A percentile compares a stretch with the other conserved stretches of the same genome.
phyloP scores from a whole-genome alignment of 2,113 vertebrate genomes.

The Indicator maculatus region DNA sequence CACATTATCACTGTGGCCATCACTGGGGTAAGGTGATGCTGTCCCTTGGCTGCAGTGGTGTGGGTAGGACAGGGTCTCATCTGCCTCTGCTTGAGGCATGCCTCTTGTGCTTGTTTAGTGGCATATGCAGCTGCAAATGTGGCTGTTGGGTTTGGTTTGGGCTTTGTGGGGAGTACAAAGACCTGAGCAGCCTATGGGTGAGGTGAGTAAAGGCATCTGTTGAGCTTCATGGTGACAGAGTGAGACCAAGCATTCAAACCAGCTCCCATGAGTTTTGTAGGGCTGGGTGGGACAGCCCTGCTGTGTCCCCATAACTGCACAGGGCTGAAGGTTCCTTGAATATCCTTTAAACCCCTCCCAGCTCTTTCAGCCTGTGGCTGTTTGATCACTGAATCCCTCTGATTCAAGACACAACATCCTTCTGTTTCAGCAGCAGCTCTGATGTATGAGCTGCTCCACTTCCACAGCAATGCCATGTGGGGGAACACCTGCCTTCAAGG shows the following conservation, averaged over 20 bases:
- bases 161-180: neutral
- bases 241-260: neutral
- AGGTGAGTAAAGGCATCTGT: neutral
- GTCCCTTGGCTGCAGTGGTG: accelerated
- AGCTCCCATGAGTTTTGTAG: neutral
- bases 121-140: accelerated
- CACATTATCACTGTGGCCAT: neutral
- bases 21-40: neutral
- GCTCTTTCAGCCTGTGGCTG: neutral
- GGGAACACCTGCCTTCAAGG: neutral
- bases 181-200: neutral
- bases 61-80: neutral
- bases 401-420: neutral
- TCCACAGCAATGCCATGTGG: accelerated
- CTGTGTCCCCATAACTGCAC: accelerated
- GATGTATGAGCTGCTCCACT: neutral
- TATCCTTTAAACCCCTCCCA: neutral
- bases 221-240: neutral
- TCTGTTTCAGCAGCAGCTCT: neutral
- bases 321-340: neutral
- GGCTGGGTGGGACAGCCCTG: neutral
- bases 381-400: neutral
- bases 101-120: neutral
- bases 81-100: neutral
- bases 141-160: neutral